Evolutionary conservation across 1,140 invertebrate genomes (phyloP).

Genomic region (Chelonus insularis): DNA sequence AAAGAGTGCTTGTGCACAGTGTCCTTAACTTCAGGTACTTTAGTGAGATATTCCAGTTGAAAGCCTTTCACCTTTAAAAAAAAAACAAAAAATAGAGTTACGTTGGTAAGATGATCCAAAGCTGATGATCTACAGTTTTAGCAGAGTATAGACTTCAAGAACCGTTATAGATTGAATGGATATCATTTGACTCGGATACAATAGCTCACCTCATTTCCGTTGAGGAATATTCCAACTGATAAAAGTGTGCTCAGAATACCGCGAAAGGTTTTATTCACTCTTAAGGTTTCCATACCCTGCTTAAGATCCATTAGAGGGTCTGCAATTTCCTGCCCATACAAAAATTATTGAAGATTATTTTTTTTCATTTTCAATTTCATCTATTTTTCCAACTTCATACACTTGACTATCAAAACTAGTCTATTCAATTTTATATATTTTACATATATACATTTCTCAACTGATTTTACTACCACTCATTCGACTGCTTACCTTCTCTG

Average conservation of each 20-base stretch:
- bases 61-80: conserved; percentile 84
- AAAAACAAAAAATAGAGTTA: background rate
- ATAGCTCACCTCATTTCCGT: conserved; percentile 79
- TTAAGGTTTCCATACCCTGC: conserved; percentile 89
- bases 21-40: conserved; percentile 99
- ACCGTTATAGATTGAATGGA: conserved; percentile 48
- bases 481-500: conserved; percentile 74
- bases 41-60: conserved; percentile 95
- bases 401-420: too few relatives aligned
- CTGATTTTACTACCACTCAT: conserved; percentile 26
- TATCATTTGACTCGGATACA: conserved; percentile 54
- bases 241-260: conserved; percentile 90
- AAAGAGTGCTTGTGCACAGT: conserved; percentile 98
- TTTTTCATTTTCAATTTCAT: conserved; percentile 2
- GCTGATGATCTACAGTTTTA: conserved; percentile 10
- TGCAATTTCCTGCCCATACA: conserved; percentile 84
- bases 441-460: conserved; percentile 1
- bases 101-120: background rate
- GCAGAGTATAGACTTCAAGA: background rate
- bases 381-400: background rate
- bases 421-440: too few relatives aligned
- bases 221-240: conserved; percentile 96
- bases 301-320: conserved; percentile 98
- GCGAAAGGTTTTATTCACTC: conserved; percentile 92
- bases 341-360: conserved; percentile 36